These are phyloP conservation scores for Psettodes erumei DNA, from an alignment of 2,113 vertebrate genomes.

Conservation along the genomic window DNA sequence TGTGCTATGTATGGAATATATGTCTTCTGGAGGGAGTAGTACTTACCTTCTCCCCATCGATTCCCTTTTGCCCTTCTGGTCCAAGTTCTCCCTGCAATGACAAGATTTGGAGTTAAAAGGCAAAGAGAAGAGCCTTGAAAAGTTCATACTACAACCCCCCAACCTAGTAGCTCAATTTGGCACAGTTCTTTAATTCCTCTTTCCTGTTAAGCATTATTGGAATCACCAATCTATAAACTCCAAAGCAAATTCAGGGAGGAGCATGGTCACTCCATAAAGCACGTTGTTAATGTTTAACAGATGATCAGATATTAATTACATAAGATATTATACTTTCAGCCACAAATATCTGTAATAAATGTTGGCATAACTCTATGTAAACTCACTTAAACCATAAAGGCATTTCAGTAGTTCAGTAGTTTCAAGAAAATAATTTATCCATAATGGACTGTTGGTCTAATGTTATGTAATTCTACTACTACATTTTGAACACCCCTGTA, in stretches of 20 bases:
- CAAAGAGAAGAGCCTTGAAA: slow-evolving; percentile 49
- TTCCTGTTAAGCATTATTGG: background rate
- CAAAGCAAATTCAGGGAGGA: background rate
- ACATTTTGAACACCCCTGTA: background rate
- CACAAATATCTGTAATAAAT: slow-evolving; percentile 5
- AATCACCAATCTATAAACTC: background rate
- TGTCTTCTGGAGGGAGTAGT: slow-evolving; percentile 71
- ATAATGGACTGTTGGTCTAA: background rate
- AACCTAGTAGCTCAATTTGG: background rate
- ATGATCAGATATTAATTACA: background rate
- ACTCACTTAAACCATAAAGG: background rate
- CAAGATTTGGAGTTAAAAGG: slow-evolving; percentile 68
- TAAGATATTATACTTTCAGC: background rate
- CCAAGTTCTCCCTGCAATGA: slow-evolving; percentile 79
- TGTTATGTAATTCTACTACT: too few species aligned
- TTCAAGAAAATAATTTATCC: background rate
- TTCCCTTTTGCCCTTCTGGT: slow-evolving; percentile 74
- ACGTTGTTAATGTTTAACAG: background rate
- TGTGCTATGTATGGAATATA: slow-evolving; percentile 78
- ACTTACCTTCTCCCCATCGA: slow-evolving; percentile 81
- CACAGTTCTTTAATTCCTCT: background rate
- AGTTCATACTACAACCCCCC: slow-evolving; percentile 39
- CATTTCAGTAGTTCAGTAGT: slow-evolving; percentile 10
- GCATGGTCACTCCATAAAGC: background rate
- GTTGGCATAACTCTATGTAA: background rate